Evolutionary conservation across 2,113 vertebrate genomes (phyloP), one percentile per base, ranked within the genome.

Genomic region (Datnioides undecimradiatus): DNA sequence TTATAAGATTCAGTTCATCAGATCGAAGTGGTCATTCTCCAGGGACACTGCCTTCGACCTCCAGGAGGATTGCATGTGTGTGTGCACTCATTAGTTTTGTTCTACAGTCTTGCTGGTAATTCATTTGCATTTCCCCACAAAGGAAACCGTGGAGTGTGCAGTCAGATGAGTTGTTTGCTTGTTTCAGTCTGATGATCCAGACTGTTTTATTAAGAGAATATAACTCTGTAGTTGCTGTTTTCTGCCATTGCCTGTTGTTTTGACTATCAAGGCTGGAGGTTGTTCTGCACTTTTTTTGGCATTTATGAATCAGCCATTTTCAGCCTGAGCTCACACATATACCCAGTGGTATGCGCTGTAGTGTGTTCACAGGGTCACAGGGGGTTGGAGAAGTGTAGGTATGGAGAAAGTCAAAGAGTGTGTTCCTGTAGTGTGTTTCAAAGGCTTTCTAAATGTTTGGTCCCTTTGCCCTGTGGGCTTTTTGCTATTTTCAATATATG

Each of bases 261-360:
- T 63, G 49, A 57, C 64, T 66, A 52, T 73, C 45, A 51, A 67
- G 59, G 84, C 76, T 79, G 41, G 54, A 82, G 68, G 60, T 66
- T 68, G 34, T 78, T 80, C 11, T 72, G 5, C 40, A 38, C 34
- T 73, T 85, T 57, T 76, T 83, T 79, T 38, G 52, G 64, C 72
- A 73, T 82, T 80, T 79, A 62, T 86, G 64, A 88, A 76, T 90
- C 80, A 80, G 71, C 12, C 62, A 54, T 79, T 84, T 87, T 81
- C 71, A 66, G 58, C 69, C 17, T 68, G 48, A 82, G 73, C 64
- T 72, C 54, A 84, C 58, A 68, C 41, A 55, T 21, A 27, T 21
- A 27, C 69, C 64, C 49, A 12, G 68, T 52, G 38, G 34, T 62
- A 19, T 73, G 58, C 76, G 65, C 33, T 58, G 48, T 58, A 55